These are phyloP conservation scores for Noctua janthe DNA, from an alignment of 2,888 invertebrate species.

Conservation along the genomic window DNA sequence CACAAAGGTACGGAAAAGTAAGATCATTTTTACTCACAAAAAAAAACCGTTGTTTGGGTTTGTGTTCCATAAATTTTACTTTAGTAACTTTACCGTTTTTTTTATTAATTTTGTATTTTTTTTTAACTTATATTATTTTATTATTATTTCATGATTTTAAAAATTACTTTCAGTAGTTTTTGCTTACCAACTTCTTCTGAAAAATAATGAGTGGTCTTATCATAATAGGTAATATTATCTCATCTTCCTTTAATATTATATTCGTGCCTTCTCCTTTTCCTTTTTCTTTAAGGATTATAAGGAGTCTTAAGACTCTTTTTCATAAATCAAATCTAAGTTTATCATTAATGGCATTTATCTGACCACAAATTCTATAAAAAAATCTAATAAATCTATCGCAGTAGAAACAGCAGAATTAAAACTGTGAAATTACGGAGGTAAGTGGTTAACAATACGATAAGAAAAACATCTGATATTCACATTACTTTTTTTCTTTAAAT, in stretches of 20 bases:
- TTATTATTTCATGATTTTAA: not conserved
- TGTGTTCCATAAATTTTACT: not conserved
- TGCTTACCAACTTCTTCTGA: not conserved
- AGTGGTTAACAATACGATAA: slow-evolving; percentile 42
- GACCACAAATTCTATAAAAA: not conserved
- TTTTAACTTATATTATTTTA: not conserved
- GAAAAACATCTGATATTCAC: slow-evolving; percentile 36
- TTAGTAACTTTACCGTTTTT: too few relatives aligned
- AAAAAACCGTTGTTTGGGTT: not conserved
- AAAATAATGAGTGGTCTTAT: not conserved
- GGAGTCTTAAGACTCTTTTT: not conserved
- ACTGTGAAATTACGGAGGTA: slow-evolving; percentile 51
- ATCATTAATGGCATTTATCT: not conserved
- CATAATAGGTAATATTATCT: not conserved
- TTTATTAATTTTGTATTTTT: not conserved
- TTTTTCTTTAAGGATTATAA: not conserved
- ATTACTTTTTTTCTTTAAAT: slow-evolving; percentile 11
- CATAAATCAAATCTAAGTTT: not conserved
- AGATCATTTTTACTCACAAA: too few relatives aligned
- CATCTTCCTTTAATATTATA: not conserved
- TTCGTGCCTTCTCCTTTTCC: too few relatives aligned
- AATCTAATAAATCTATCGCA: too few relatives aligned
- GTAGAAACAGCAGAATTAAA: slow-evolving; percentile 22
- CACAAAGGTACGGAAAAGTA: too few relatives aligned
- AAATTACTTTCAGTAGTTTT: not conserved